These are phyloP conservation scores for Syrista parreyssii DNA, from an alignment of 2,888 invertebrate species.

Conservation along the genomic window DNA sequence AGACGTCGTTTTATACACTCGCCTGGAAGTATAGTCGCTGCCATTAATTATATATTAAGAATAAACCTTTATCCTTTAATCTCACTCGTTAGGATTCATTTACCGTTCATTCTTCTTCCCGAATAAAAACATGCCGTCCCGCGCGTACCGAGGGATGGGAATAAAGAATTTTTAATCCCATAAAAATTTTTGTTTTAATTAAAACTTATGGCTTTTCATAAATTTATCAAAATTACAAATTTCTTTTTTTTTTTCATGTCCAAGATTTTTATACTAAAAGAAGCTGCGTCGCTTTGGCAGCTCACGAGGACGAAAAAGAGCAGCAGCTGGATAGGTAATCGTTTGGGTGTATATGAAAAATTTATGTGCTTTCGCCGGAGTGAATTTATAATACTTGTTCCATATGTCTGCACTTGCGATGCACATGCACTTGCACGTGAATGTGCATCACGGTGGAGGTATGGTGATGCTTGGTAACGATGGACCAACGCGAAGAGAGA, in stretches of 20 bases:
- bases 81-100: background rate
- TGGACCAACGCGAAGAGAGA: constrained; percentile 22
- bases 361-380: background rate
- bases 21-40: background rate
- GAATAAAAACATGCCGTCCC: background rate
- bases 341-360: background rate
- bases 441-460: constrained; percentile 9
- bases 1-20: background rate
- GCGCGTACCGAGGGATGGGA: background rate
- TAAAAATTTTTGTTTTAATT: background rate
- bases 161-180: background rate
- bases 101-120: background rate
- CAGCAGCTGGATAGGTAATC: background rate
- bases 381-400: background rate
- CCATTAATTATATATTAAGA: background rate
- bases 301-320: background rate
- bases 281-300: background rate
- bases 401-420: background rate
- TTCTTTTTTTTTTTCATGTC: too few relatives aligned
- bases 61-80: background rate
- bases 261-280: too few relatives aligned
- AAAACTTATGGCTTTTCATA: background rate
- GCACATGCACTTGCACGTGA: constrained; percentile 3
- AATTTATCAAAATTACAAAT: background rate
- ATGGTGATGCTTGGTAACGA: background rate